These are phyloP conservation scores for Thunnus maccoyii DNA, from an alignment of 2,113 vertebrate species.

Conservation along the genomic window DNA sequence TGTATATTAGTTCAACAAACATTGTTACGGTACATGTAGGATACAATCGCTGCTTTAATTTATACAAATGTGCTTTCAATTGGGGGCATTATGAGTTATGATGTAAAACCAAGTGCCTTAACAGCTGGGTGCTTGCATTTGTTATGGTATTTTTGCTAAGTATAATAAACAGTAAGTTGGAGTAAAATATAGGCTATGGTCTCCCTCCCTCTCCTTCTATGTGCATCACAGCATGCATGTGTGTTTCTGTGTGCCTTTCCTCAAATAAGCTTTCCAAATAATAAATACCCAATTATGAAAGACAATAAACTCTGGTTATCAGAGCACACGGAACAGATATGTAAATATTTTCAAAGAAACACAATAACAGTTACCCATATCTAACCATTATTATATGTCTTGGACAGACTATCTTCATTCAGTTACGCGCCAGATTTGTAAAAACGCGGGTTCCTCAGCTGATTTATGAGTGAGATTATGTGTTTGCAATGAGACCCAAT, in stretches of 20 bases:
- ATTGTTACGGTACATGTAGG: conserved; percentile 26
- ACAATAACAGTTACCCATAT: neutral
- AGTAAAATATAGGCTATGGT: conserved; percentile 1
- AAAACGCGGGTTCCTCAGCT: neutral
- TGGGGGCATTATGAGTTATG: conserved; percentile 27
- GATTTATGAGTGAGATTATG: conserved; percentile 30
- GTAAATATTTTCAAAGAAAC: neutral
- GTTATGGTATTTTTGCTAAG: conserved; percentile 5
- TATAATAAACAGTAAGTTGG: conserved; percentile 51
- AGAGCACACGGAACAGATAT: neutral
- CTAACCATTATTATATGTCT: neutral
- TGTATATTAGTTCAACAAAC: conserved; percentile 74
- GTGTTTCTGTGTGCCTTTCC: neutral
- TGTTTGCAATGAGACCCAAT: conserved; percentile 44
- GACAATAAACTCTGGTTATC: neutral
- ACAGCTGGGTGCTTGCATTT: conserved; percentile 44
- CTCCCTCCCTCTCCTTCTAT: neutral
- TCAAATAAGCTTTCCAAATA: neutral
- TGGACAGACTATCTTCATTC: neutral
- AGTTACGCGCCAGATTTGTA: neutral
- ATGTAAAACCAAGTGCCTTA: conserved; percentile 38
- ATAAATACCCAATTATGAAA: neutral
- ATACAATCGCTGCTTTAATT: conserved; percentile 51
- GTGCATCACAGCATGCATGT: neutral
- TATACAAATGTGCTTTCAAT: conserved; percentile 61